A percentile compares a stretch with the other conserved stretches of the same genome.
phyloP scores from a whole-genome alignment of 2,888 invertebrate species.

The Drosophila leonis region DNA sequence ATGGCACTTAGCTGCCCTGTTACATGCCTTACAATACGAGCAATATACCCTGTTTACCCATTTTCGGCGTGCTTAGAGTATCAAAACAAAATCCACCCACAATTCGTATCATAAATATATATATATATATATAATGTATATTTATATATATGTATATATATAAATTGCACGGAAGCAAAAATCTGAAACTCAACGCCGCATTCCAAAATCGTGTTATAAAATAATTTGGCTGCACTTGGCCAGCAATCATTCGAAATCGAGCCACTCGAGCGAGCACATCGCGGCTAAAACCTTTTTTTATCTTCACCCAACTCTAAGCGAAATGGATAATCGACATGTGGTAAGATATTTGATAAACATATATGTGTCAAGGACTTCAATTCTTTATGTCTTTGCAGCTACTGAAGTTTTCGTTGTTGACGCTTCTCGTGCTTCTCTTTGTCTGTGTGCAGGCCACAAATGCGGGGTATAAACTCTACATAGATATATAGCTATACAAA shows the following conservation, averaged over 20 bases:
- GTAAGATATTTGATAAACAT: slow-evolving; percentile 49
- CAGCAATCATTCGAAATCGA: slow-evolving; percentile 68
- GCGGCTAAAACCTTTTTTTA: slow-evolving; percentile 33
- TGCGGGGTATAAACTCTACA: slow-evolving; percentile 66
- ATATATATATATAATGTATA: neutral
- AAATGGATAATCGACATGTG: slow-evolving; percentile 71
- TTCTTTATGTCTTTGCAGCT: slow-evolving; percentile 51
- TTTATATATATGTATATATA: neutral
- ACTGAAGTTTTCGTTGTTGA: slow-evolving; percentile 69
- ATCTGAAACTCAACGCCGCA: slow-evolving; percentile 46
- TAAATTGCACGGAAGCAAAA: slow-evolving; percentile 73
- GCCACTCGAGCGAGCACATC: slow-evolving; percentile 56
- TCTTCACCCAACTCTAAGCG: slow-evolving; percentile 34
- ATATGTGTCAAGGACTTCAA: neutral
- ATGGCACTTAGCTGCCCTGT: neutral
- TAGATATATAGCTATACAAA: neutral
- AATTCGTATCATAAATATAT: slow-evolving; percentile 38
- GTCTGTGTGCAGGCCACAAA: slow-evolving; percentile 70
- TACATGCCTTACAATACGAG: neutral
- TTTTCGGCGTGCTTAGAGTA: slow-evolving; percentile 11
- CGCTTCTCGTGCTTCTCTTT: slow-evolving; percentile 69
- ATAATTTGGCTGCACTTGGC: slow-evolving; percentile 64
- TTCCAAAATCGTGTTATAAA: slow-evolving; percentile 71
- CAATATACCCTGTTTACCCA: neutral
- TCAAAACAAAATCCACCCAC: slow-evolving; percentile 45